Evolutionary conservation across 2,113 vertebrate species (phyloP), one percentile per base, ranked within the genome.

Genomic region (Burhinus oedicnemus): DNA sequence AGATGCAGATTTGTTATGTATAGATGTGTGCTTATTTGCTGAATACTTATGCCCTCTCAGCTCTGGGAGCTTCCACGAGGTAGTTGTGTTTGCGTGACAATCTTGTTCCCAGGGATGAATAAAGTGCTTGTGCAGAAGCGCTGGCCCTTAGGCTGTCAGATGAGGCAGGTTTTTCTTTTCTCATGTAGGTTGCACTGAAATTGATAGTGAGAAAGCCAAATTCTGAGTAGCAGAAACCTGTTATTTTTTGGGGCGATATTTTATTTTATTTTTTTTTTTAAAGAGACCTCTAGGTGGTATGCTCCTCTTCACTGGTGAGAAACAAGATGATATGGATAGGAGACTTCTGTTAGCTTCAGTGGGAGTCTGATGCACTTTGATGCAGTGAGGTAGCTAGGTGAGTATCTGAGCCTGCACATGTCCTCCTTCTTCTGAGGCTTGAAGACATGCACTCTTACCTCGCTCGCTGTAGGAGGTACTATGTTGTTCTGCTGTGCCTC

Each of bases 101-200:
- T 86, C 96, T 77, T 83, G 29, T 96, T 93, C 79, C 51, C n/a
- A 62, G 70, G 79, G 54, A 95, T 83, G 6, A 90, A 80, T 51
- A 45, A 88, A 92, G 82, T 80, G 23, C 71, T 94, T 88, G 75
- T 86, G 79, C 51, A 77, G 90, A 77, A 88, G 42, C 8, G 3
- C 30, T 90, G 82, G 49, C 85, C 74, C 83, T 85, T 49, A 81
- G 85, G 95, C 64, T 85, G 38, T 71, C 5, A 45, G 26, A 76
- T 47, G 57, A 60, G 57, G 66, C 36, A 94, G 12, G 5, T 30
- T 96, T 90, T 84, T 75, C 40, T 88, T 93, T 87, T 49, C 51
- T 65, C 5, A 25, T 32, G 15, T 77, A 64, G 66, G 54, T 40
- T 74, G 38, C 66, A 72, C 36, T 57, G 66, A 74, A 90, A 83